These are phyloP conservation scores for Lysandra bellargus DNA, from an alignment of 2,888 invertebrate genomes.

Conservation along the genomic window DNA sequence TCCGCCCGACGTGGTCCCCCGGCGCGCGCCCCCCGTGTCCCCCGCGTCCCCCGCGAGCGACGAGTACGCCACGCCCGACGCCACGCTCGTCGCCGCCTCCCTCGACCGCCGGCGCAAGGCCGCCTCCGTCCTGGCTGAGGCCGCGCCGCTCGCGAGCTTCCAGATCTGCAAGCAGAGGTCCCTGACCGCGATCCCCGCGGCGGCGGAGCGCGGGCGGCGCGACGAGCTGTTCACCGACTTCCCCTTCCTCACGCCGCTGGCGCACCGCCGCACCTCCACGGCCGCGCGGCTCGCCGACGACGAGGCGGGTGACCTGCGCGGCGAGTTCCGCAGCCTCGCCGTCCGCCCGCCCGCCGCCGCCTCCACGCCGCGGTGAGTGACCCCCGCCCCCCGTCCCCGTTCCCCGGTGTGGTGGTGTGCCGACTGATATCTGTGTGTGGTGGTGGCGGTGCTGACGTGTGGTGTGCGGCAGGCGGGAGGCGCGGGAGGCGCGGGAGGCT, in stretches of 20 bases:
- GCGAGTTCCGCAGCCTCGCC: slow-evolving; percentile 57
- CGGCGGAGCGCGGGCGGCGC: slow-evolving; percentile 58
- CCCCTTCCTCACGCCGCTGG: slow-evolving; percentile 81
- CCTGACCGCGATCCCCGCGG: slow-evolving; percentile 70
- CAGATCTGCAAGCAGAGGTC: slow-evolving; percentile 75
- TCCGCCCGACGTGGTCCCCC: slow-evolving; percentile 65
- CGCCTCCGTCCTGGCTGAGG: slow-evolving; percentile 55
- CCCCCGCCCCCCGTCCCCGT: too few relatives aligned
- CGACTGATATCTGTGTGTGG: slow-evolving; percentile 13
- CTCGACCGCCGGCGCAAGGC: slow-evolving; percentile 69
- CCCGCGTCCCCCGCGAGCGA: slow-evolving; percentile 50
- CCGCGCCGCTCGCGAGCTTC: slow-evolving; percentile 69
- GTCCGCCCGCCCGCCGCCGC: slow-evolving; percentile 55
- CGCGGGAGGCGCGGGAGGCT: slow-evolving; percentile 29
- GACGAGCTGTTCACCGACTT: slow-evolving; percentile 79
- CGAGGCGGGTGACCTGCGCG: slow-evolving; percentile 54
- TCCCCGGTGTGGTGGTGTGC: neutral
- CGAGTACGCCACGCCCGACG: slow-evolving; percentile 62
- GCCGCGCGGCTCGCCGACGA: slow-evolving; percentile 52
- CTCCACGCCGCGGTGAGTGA: slow-evolving; percentile 53
- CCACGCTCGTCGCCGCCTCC: slow-evolving; percentile 55
- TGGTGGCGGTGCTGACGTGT: slow-evolving; percentile 40
- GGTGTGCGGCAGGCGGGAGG: slow-evolving; percentile 41
- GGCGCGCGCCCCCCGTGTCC: slow-evolving; percentile 48
- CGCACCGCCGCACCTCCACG: slow-evolving; percentile 73